These are phyloP conservation scores for Trematocara marginatum DNA, from an alignment of 2,113 vertebrate species.

Conservation along the genomic window DNA sequence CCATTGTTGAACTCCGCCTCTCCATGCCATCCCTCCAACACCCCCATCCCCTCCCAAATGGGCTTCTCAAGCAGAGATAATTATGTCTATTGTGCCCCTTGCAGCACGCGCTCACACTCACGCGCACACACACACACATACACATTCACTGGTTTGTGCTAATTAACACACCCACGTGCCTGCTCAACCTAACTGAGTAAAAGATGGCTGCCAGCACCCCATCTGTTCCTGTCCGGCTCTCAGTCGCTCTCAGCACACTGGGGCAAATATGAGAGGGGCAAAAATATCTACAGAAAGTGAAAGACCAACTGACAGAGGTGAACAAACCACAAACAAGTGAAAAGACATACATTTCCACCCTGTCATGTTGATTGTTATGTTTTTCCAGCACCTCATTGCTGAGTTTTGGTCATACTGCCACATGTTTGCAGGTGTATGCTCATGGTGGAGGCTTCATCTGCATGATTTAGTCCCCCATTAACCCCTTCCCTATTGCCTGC, in stretches of 20 bases:
- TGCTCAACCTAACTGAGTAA: conserved; percentile 67
- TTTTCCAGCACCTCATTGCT: background rate
- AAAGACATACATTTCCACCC: background rate
- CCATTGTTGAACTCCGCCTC: conserved; percentile 70
- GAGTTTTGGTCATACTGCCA: background rate
- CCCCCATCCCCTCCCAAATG: background rate
- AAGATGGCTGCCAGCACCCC: conserved; percentile 71
- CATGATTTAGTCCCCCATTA: conserved; percentile 5
- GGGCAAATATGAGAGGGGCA: conserved; percentile 40
- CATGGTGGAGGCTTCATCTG: conserved; percentile 12
- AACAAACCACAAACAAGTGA: background rate
- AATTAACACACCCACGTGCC: conserved; percentile 71
- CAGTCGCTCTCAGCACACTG: conserved; percentile 16
- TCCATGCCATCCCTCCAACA: background rate
- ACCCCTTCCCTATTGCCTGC: conserved; percentile 16
- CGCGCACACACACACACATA: conserved; percentile 10
- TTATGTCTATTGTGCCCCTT: conserved; percentile 68
- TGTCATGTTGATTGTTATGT: background rate
- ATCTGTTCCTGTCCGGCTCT: conserved; percentile 63
- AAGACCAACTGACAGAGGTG: background rate
- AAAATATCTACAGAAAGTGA: background rate
- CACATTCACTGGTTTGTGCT: conserved; percentile 55
- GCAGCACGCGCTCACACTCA: conserved; percentile 6
- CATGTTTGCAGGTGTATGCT: conserved; percentile 3
- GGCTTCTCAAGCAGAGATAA: conserved; percentile 72